phyloP scores from a whole-genome alignment of 2,113 vertebrate species.

The Andinoacara biseriatus region DNA sequence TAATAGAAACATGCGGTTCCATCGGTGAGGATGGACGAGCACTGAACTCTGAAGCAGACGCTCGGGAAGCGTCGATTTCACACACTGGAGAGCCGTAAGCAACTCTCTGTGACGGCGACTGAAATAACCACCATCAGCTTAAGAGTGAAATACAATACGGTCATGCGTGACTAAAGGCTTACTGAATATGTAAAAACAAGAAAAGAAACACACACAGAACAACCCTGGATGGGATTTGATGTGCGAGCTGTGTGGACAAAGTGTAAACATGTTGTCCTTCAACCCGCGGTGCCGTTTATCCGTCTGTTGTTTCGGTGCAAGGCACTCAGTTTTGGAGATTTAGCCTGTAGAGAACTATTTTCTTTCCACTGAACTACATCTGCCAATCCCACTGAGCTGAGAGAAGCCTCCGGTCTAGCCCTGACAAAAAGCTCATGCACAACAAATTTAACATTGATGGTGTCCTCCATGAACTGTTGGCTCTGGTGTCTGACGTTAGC shows the following conservation, averaged over 20 bases:
- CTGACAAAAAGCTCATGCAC: rapidly evolving
- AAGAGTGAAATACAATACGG: not conserved
- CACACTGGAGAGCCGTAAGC: no score
- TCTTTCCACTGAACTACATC: not conserved
- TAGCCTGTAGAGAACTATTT: not conserved
- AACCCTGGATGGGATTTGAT: not conserved
- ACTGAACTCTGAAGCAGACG: no score
- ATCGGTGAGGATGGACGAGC: no score
- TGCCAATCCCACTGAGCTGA: not conserved
- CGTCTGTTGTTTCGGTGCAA: not conserved
- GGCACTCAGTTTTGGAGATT: not conserved
- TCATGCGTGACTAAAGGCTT: not conserved
- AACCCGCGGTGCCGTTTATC: not conserved
- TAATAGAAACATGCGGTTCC: no score
- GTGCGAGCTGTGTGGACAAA: not conserved
- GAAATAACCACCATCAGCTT: not conserved
- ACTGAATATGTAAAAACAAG: not conserved
- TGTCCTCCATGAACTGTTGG: not conserved
- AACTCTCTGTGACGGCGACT: not conserved
- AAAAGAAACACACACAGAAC: not conserved
- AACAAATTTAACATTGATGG: not conserved
- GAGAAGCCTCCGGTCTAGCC: not conserved
- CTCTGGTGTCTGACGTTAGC: not conserved
- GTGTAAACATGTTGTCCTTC: not conserved
- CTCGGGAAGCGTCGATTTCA: no score